These are phyloP conservation scores for Columbina picui DNA, from an alignment of 2,113 vertebrate genomes.

Conservation along the genomic window DNA sequence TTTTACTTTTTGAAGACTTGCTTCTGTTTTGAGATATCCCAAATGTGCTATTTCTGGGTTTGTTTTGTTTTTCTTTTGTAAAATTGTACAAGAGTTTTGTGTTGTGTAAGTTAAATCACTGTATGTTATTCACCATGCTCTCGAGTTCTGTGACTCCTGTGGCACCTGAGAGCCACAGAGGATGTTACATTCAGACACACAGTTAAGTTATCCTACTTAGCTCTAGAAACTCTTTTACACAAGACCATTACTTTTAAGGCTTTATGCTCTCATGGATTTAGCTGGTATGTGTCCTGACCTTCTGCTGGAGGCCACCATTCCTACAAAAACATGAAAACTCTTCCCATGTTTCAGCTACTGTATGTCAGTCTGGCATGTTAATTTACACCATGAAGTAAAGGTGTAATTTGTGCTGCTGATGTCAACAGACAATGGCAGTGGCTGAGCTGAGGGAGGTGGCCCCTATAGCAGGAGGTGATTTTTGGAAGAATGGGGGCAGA, in stretches of 20 bases:
- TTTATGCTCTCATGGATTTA: neutral
- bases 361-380: fast-evolving
- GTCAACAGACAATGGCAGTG: neutral
- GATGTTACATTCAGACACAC: neutral
- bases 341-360: fast-evolving
- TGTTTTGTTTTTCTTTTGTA: neutral
- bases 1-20: neutral
- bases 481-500: neutral
- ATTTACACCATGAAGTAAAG: neutral
- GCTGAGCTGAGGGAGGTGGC: neutral
- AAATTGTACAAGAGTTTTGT: neutral
- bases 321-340: neutral
- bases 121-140: neutral
- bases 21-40: neutral
- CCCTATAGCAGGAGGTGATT: neutral
- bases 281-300: neutral
- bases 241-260: neutral
- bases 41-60: neutral
- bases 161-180: neutral
- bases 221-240: neutral
- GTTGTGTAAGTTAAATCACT: fast-evolving
- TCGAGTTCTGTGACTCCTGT: neutral
- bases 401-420: neutral
- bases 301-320: neutral
- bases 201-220: neutral